Evolutionary conservation across 1,140 invertebrate genomes (phyloP), one percentile per base, ranked within the genome.

Genomic region (Drosophila bocki): DNA sequence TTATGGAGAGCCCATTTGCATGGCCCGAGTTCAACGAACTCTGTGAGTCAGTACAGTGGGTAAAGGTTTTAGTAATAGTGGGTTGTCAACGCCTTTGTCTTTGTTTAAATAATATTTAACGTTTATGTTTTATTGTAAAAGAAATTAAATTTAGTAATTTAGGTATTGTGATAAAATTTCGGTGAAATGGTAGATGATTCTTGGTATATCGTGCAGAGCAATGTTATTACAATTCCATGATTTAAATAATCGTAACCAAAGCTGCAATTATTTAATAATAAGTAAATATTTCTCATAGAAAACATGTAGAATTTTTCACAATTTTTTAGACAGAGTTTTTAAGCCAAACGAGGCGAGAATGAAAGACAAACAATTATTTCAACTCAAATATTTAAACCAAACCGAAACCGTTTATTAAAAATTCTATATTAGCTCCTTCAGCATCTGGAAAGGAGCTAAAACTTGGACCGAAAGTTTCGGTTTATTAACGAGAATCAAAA

Each of bases 401-500:
- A 19, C 2, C 7, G 37, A n/a, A 19, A 7, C 5, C 15, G 15
- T n/a, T 45, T 62, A 26, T 35, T 35, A 19, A 47, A 45, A 45
- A 61, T 29, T 13, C n/a, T 19, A 32, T 11, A 15, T 3, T 2
- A 54, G 8, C 33, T 22, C 2, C 51, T 37, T 19, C 7, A 13
- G 29, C 29, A 35, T 41, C 56, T 54, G 51, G 19, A 22, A 15
- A 54, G 33, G 7, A 54, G 33, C n/a, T 9, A 17, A 37, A 47
- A 32, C 33, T 3, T 39, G 12, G 5, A 11, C 50, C 22, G 9
- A 33, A 47, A 57, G 3, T 56, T 42, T 32, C 1, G 13, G 35
- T 37, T 72, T 51, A 71, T 71, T 70, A 68, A 68, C 32, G 15
- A 35, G 65, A 41, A 51, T 62, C 53, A 37, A 58, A 58, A 70